Evolutionary conservation across 1,140 invertebrate species (phyloP), one percentile per base, ranked within the genome.

Genomic region (Nixonia krombeini): DNA sequence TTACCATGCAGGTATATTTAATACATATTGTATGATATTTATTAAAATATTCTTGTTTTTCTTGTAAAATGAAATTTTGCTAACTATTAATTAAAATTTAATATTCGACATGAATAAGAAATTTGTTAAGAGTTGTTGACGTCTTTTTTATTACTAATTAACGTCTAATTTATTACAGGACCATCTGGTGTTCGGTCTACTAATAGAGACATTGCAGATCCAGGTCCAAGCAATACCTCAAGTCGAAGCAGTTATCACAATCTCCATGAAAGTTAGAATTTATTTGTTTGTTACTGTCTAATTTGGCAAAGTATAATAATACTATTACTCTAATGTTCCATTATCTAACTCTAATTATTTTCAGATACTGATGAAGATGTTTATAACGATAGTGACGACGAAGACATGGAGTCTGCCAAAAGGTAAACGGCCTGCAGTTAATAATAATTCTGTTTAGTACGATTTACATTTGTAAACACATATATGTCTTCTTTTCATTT

Each of bases 371-470:
- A 85, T 51, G 82, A 84, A 51, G 75, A 81, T 51, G 72, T 77
- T 66, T 83, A 80, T 40, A 80, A 76, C 45, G 84, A 86, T 53
- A 85, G 82, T 33, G 85, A 86, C 41, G 80, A 84, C 42, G 81
- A 84, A 75, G 80, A 85, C 49, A 64, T 58, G n/a, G 73, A 76
- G 38, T 40, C 68, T 9, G 56, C 16, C n/a, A 70, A 64, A 67
- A 78, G 77, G 82, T 83, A 65, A 35, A 41, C 41, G n/a, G 25
- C 4, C 25, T 9, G 25, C 9, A 26, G 25, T 26, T 26, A 26
- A 26, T 26, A n/a, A 33, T 15, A 41, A 29, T 49, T n/a, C n/a
- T n/a, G n/a, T n/a, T n/a, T n/a, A n/a, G n/a, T n/a, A n/a, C n/a
- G n/a, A n/a, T n/a, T n/a, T n/a, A n/a, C n/a, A n/a, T n/a, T n/a